Conservation (phyloP, 2,797 vertebrate species). For the Gymnothorax javanicus region DNA sequence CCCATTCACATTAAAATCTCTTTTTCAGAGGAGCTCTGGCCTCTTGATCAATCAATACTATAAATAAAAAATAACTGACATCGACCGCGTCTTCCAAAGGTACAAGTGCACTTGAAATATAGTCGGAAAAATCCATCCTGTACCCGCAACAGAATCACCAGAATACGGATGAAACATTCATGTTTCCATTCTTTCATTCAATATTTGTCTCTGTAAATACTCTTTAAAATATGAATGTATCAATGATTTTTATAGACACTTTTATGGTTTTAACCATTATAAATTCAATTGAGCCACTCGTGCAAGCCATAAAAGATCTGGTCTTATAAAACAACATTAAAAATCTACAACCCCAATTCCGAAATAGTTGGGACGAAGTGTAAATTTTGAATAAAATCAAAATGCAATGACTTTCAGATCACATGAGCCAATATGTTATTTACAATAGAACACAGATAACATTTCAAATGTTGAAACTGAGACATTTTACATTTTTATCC, state of each 20-base stretch:
- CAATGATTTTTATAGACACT: not conserved
- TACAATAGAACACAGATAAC: too few relatives aligned
- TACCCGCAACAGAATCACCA: not conserved
- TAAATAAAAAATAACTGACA: slow-evolving; percentile 12
- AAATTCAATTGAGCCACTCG: not conserved
- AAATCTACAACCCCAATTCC: too few relatives aligned
- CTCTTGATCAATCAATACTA: slow-evolving; percentile 1
- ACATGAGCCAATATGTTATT: too few relatives aligned
- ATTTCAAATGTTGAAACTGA: too few relatives aligned
- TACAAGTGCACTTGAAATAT: not conserved
- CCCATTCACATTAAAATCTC: not conserved
- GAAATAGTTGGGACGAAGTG: too few relatives aligned
- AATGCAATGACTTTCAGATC: too few relatives aligned
- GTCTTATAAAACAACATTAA: too few relatives aligned
- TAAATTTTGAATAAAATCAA: too few relatives aligned
- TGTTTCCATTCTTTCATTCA: not conserved
- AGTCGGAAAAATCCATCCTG: not conserved
- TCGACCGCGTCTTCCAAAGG: not conserved
- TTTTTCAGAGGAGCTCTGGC: not conserved
- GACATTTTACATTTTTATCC: too few relatives aligned
- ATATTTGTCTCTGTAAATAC: not conserved
- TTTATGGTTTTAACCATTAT: not conserved
- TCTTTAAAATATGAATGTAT: not conserved
- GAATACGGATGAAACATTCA: not conserved
- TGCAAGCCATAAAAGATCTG: not conserved